A percentile compares a stretch with the other conserved stretches of the same genome.
Evolutionary conservation across 2,113 vertebrate species (phyloP).

Genomic region (Engystomops pustulosus): DNA sequence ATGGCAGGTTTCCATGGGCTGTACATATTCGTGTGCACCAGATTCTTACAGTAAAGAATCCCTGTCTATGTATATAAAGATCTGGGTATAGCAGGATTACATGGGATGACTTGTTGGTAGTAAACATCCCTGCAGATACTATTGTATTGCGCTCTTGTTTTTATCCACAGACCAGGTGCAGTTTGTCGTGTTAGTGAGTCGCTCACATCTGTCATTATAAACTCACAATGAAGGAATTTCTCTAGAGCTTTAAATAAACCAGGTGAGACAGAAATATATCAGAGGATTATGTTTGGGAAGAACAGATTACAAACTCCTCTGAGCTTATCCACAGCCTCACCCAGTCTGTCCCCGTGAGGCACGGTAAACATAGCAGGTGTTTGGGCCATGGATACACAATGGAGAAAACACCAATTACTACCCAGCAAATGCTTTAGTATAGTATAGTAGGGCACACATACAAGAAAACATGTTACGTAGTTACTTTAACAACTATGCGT

Average conservation of each 20-base stretch:
- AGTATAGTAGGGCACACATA: background rate
- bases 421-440: background rate
- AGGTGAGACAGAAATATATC: conserved; percentile 8
- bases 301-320: background rate
- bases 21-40: no score
- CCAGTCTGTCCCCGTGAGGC: background rate
- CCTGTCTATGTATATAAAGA: background rate
- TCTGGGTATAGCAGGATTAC: background rate
- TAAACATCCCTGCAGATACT: background rate
- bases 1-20: no score
- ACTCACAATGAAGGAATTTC: conserved; percentile 12
- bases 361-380: conserved; percentile 1
- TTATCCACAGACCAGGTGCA: conserved; percentile 8
- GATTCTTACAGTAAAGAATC: no score
- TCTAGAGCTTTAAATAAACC: conserved; percentile 45
- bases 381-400: background rate
- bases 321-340: conserved; percentile 10
- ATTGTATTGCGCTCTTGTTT: background rate
- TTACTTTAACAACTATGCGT: background rate
- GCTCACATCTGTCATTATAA: background rate
- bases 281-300: background rate
- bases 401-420: background rate
- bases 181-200: background rate
- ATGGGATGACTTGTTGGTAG: background rate
- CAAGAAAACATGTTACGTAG: background rate